Evolutionary conservation across 1,140 invertebrate genomes (phyloP).

Genomic region (Neocloeon triangulifer): DNA sequence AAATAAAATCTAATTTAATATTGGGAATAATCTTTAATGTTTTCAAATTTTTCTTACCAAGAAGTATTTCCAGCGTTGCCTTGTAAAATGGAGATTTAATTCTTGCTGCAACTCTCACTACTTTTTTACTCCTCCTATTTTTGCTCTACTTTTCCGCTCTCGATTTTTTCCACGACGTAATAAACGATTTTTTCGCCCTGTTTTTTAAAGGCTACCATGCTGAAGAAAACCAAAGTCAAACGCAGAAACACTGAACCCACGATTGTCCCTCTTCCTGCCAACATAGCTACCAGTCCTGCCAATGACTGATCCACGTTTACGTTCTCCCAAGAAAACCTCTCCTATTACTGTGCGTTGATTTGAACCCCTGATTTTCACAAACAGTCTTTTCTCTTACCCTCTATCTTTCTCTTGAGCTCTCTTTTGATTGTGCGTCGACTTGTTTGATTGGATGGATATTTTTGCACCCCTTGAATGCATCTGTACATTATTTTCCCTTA

Average conservation of each 20-base stretch:
- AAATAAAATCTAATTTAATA: too few relatives aligned
- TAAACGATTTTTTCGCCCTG: too few relatives aligned
- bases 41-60: too few relatives aligned
- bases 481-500: too few relatives aligned
- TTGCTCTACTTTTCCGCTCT: not conserved
- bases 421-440: not conserved
- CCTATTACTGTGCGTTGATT: not conserved
- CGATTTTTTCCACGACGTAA: too few relatives aligned
- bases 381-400: not conserved
- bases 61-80: too few relatives aligned
- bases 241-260: slow-evolving; percentile 68
- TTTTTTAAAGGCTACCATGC: slow-evolving; percentile 62
- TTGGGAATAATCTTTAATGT: too few relatives aligned
- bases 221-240: slow-evolving; percentile 92
- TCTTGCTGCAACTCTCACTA: too few relatives aligned
- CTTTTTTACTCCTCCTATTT: not conserved
- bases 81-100: too few relatives aligned
- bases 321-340: not conserved
- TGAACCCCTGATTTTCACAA: not conserved
- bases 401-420: not conserved
- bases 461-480: too few relatives aligned
- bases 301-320: too few relatives aligned
- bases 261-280: slow-evolving; percentile 33
- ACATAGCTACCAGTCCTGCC: too few relatives aligned
- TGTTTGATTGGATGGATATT: not conserved